These are phyloP conservation scores for Pachypeltis micranthus DNA, from an alignment of 1,140 invertebrate species.

Conservation along the genomic window DNA sequence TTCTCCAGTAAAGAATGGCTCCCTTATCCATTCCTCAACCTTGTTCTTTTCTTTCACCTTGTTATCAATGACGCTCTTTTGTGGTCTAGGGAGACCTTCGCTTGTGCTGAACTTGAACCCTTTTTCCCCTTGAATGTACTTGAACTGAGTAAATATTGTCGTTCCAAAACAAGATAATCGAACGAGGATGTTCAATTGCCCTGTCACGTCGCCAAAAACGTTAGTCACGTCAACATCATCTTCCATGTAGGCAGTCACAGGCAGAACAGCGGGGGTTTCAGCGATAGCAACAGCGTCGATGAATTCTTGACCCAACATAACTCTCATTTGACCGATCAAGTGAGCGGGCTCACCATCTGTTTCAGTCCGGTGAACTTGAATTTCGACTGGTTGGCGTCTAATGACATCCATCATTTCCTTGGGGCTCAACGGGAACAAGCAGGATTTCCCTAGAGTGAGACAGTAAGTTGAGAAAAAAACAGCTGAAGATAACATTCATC, in stretches of 20 bases:
- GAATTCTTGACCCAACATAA: not conserved
- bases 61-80: not conserved
- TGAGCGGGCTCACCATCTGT: not conserved
- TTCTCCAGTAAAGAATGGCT: not conserved
- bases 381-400: not conserved
- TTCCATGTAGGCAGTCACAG: not conserved
- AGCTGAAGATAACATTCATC: too few species aligned
- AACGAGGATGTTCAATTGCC: not conserved
- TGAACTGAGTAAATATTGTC: conserved; percentile 9
- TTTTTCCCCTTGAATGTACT: conserved; percentile 5
- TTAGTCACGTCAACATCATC: not conserved
- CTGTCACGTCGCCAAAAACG: conserved; percentile 3
- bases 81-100: not conserved
- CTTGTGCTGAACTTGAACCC: not conserved
- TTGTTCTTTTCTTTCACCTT: not conserved
- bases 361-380: not conserved
- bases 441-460: not conserved
- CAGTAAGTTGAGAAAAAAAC: too few species aligned
- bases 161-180: not conserved
- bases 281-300: not conserved
- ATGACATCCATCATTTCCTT: not conserved
- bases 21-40: not conserved
- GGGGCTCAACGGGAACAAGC: not conserved
- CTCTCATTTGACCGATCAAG: not conserved
- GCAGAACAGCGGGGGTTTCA: not conserved